A percentile compares a stretch with the other conserved stretches of the same genome.
Evolutionary conservation across 2,797 vertebrate genomes (phyloP).

Genomic region (Scleropages formosus): DNA sequence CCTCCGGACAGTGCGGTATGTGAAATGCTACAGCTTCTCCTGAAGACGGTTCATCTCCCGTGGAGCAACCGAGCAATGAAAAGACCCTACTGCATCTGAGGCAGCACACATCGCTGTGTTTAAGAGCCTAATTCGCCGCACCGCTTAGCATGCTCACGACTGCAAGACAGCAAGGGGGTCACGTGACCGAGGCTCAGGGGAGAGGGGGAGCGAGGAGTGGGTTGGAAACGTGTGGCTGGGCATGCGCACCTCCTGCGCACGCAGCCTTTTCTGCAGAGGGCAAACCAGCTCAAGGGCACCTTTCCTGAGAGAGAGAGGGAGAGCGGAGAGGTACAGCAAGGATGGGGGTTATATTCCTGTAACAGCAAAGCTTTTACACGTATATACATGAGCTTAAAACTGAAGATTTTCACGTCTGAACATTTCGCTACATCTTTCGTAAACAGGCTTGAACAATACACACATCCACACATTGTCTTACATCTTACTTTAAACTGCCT

Average conservation of each 20-base stretch:
- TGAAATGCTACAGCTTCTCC: no score
- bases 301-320: slow-evolving; percentile 9
- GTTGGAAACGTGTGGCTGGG: background rate
- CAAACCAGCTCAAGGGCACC: background rate
- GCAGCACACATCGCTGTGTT: background rate
- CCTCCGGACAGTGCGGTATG: background rate
- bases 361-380: background rate
- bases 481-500: background rate
- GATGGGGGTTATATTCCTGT: background rate
- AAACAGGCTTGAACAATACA: background rate
- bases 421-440: background rate
- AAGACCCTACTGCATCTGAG: background rate
- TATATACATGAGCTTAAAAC: background rate
- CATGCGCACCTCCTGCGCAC: background rate
- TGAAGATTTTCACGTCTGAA: background rate
- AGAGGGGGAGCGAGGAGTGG: background rate
- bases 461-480: background rate
- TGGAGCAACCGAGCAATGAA: background rate
- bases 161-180: background rate
- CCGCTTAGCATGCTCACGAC: background rate
- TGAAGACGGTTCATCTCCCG: background rate
- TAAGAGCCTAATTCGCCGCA: background rate
- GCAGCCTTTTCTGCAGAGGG: background rate
- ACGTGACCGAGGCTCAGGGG: no score
- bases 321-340: background rate